Percentiles rank a stretch among this genome's conserved stretches.
These are phyloP conservation scores for Philopedon plagiatum DNA, from an alignment of 2,888 invertebrate genomes.

Conservation along the genomic window DNA sequence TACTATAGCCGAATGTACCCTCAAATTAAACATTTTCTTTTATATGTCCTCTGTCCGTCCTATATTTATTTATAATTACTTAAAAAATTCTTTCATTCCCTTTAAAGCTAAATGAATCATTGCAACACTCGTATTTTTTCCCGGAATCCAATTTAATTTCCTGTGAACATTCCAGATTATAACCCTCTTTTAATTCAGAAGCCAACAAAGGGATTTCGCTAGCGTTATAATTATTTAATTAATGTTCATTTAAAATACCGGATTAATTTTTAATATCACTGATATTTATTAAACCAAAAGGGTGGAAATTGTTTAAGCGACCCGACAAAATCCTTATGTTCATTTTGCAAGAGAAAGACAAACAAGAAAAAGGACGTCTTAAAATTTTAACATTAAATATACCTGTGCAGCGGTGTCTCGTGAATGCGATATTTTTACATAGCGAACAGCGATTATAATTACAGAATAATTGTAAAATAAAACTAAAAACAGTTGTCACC, in stretches of 20 bases:
- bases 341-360: not conserved
- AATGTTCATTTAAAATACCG: constrained; percentile 35
- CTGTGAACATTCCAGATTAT: constrained; percentile 48
- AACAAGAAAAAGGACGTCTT: not conserved
- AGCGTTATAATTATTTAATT: constrained; percentile 44
- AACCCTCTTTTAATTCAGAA: constrained; percentile 45
- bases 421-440: too few relatives aligned
- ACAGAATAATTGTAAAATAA: too few relatives aligned
- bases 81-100: constrained; percentile 2
- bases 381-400: not conserved
- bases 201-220: constrained; percentile 39
- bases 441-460: too few relatives aligned
- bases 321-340: not conserved
- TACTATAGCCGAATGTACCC: too few relatives aligned
- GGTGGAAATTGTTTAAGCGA: not conserved
- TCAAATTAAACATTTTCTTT: too few relatives aligned
- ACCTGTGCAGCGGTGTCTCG: too few relatives aligned
- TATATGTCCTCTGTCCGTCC: too few relatives aligned
- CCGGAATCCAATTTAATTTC: constrained; percentile 46
- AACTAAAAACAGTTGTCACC: too few relatives aligned
- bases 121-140: constrained; percentile 37
- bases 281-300: constrained; percentile 22
- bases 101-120: constrained; percentile 27
- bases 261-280: constrained; percentile 41
- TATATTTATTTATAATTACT: not conserved